Evolutionary conservation across 2,888 invertebrate species (phyloP), one percentile per base, ranked within the genome.

Genomic region (Leptopilina drosophilae): DNA sequence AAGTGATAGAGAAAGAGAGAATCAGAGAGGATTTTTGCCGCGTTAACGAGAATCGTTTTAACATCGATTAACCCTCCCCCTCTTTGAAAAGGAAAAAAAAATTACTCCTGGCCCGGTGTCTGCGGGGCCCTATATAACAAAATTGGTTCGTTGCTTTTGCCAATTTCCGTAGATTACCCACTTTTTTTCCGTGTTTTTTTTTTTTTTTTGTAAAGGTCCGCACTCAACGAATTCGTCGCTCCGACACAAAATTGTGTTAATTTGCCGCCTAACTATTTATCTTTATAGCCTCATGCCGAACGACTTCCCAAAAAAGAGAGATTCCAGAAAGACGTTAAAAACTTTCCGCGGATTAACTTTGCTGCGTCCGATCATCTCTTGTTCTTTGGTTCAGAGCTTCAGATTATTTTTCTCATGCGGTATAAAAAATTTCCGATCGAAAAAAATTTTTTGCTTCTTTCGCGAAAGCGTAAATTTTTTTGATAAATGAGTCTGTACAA

Each of bases 11-110:
- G 11, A 49, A 56, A 62, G 69, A 42, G 76, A n/a, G 62, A 64
- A 3, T 3, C 33, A 33, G 33, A 56, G 82, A 40, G 11, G 49
- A 11, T 49, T 80, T 82, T 33, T 33, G 33, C 33, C 33, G 88
- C 90, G 91, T 90, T 91, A 91, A 91, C 91, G 91, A 91, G 91
- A 87, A 88, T 90, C 90, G 87, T 89, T 91, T 91, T 89, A 89
- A 88, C 89, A 89, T 86, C 90, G 90, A 91, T 91, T 91, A 90
- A 90, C 89, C 89, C 90, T 89, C 88, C 86, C 42, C 42, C 42
- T 8, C 42, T 8, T 8, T 42, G 8, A 42, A 42, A 42, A 42
- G 33, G 33, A 42, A 42, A 42, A 42, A 42, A 42, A 85, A 83
- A 86, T 90, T 89, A 90, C 90, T 90, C 87, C 87, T 86, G 87